These are phyloP conservation scores for Nothocercus julius DNA, from an alignment of 2,113 vertebrate species.

Conservation along the genomic window DNA sequence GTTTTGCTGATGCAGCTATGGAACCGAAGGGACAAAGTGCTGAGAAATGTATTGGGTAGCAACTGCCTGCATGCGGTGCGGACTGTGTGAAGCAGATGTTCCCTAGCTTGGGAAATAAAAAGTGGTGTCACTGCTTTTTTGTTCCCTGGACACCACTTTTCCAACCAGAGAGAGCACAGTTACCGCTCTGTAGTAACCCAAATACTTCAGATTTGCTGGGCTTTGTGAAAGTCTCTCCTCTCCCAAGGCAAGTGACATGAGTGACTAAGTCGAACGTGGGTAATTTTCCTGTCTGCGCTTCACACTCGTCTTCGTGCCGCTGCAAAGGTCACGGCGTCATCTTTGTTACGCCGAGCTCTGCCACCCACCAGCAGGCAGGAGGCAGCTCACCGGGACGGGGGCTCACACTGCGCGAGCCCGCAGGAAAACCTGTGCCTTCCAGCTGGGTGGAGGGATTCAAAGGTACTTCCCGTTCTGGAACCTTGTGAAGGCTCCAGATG, in stretches of 20 bases:
- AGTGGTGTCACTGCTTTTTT: neutral
- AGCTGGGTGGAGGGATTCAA: neutral
- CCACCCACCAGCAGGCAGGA: neutral
- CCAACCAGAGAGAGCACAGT: neutral
- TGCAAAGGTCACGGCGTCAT: slow-evolving; percentile 4
- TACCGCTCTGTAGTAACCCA: neutral
- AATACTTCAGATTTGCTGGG: neutral
- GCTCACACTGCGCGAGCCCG: neutral
- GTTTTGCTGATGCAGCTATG: neutral
- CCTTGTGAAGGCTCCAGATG: neutral
- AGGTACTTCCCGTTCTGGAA: slow-evolving; percentile 26
- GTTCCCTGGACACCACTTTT: neutral
- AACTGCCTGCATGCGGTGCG: neutral
- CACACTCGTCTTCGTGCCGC: accelerated
- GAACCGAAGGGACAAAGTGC: neutral
- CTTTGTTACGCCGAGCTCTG: neutral
- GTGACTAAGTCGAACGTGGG: neutral
- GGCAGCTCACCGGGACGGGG: neutral
- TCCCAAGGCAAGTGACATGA: neutral
- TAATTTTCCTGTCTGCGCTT: neutral
- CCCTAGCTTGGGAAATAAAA: neutral
- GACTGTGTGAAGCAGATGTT: neutral
- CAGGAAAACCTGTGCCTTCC: slow-evolving; percentile 20
- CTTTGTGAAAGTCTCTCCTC: neutral
- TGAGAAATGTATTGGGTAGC: neutral